Base-by-base conservation (phyloP, 2,888 invertebrate species). In the Scotopteryx bipunctaria region DNA sequence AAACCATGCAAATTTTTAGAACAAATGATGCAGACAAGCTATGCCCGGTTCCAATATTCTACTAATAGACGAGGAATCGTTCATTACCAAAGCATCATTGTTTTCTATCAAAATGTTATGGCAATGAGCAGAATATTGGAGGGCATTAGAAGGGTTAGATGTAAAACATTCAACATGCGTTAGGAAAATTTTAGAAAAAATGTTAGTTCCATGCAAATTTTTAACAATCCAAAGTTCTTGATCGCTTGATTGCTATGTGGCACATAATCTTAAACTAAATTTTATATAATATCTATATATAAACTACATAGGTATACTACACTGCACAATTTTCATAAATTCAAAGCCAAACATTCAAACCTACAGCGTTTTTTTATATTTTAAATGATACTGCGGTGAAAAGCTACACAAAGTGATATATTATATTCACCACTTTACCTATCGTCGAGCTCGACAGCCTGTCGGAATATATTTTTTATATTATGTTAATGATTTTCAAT, bases 171-270 rank as follows among this genome's bases (percentile, higher is more conserved):
- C 6, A 37, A 36, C 45, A 61, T 61, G 59, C 59, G 35, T 47
- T 40, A 21, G 16, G 44, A 3, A 46, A 25, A 14, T 51, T 36
- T 36, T 8, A 48, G 33, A 42, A 42, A 42, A 53, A 53, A 41
- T n/a, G 17, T 53, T 51, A 51, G 29, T 44, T 33, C 35, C 65
- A 65, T 65, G 65, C 65, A 61, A 35, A 37, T 27, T 33, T 55
- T 56, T 33, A 8, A 16, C 17, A 29, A 19, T 41, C 16, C 3
- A 49, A 44, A 47, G 45, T 58, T 61, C 61, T 63, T 87, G 88
- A 86, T 89, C 88, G 86, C 86, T 84, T 70, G 77, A 74, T 81
- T 77, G 83, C 66, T 75, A 76, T 70, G 72, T 66, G 71, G 73
- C 69, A 71, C 59, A 64, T 60, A 63, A 61, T 55, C 55, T 60